Evolutionary conservation across 1,140 invertebrate genomes (phyloP), one percentile per base, ranked within the genome.

Genomic region (Pararge aegeria): DNA sequence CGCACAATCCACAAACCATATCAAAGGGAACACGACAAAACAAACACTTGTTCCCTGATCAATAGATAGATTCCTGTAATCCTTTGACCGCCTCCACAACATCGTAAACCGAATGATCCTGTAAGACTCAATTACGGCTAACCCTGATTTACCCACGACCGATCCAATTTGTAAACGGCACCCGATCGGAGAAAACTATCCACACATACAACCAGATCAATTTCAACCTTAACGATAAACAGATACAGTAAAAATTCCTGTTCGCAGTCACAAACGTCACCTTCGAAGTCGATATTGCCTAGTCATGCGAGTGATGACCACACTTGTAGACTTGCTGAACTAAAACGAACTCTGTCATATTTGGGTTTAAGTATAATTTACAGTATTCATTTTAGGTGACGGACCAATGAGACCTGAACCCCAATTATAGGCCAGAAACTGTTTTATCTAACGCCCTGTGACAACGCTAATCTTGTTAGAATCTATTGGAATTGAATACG

Each of bases 351-450:
- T 66, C 59, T 80, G 73, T 63, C 44, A 19, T 21, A 12, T 27
- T n/a, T 34, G 34, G 29, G 13, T 64, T 70, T 66, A 38, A 70
- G 70, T 67, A 37, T 15, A 44, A 62, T 79, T 77, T 72, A n/a
- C 48, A 20, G 10, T 12, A 19, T 1, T 1, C 18, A 20, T 9
- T 54, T 55, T 27, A 19, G 7, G 20, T 49, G 44, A 63, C 64
- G 46, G 61, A 60, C 64, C 64, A 70, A 64, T 64, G 52, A 59
- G 67, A 73, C 64, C 71, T 80, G 75, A 71, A 77, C 81, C 78
- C 75, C 86, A 89, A 89, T 89, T 87, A 89, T 87, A 87, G 86
- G 62, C 83, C 84, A 85, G 81, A 87, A 87, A 89, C 84, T 89
- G 87, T 89, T 87, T 87, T 87, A 87, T 89, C 81, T 89, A 79